Base-by-base conservation (phyloP, 1,140 invertebrate species). In the Cyclina sinensis region DNA sequence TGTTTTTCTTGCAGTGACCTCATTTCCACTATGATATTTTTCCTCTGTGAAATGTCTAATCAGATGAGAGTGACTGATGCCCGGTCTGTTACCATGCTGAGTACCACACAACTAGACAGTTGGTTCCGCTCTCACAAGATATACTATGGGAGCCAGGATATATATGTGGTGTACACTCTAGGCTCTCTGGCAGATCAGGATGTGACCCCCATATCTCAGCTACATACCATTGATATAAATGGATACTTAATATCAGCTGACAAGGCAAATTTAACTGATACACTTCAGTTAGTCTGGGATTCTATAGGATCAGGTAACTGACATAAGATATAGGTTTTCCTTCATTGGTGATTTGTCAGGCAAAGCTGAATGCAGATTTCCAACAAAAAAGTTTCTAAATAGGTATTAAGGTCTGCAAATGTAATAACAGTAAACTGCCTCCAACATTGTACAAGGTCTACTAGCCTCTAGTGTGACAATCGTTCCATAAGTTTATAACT, bases 21-120 rank as follows among this genome's bases (percentile, higher is more conserved):
- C 27, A 51, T 84, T 11, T 73, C 82, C 16, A 73, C 82, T 2
- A 37, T 84, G 30, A 37, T 84, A 18, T 57, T 84, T 32, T 84
- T 51, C 65, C 35, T 84, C 11, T 24, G 18, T 35, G 65, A 73
- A n/a, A 3, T 43, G 11, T n/a, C 82, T 35, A 82, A 68, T 84
- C 32, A n/a, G 48, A 54, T 27, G 5, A 54, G 24, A 37, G 68
- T 51, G 11, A 27, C 74, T 51, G 82, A 84, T 39, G 65, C 68
- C 43, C 59, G 68, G 21, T 73, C 62, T 24, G 27, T 84, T 5
- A 54, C 39, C 24, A 37, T 57, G 35, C 37, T 70, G 0, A 84
- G 39, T 37, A 27, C 21, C 0, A 39, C 46, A 24, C 24, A 14
- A 0, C 65, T 84, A 4, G 30, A 46, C 5, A 27, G 46, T 12